Base-by-base conservation (phyloP, 2,797 vertebrate species). In the Tauraco hartlaubi region DNA sequence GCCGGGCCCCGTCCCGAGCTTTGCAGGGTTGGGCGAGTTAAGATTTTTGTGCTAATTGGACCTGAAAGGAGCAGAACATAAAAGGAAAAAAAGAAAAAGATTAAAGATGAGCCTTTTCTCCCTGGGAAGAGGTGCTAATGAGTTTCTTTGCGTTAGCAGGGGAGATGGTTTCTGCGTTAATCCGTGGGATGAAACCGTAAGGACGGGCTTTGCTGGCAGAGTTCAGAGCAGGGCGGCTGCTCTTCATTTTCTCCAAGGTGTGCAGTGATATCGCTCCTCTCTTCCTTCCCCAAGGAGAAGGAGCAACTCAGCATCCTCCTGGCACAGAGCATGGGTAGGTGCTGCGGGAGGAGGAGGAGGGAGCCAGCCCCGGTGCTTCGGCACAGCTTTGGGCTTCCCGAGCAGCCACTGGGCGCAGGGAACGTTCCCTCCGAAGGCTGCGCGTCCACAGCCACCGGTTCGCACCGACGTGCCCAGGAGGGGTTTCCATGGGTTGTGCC, bases 81-180 rank as follows among this genome's bases (percentile, higher is more conserved):
- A 91, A 85, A 73, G 71, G 39, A 41, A 41, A 41, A 41, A 41
- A 41, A 26, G 35, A 55, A 76, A 66, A 72, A 21, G 66, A 72
- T 19, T 22, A 39, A 58, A 66, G 61, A 22, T 15, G 75, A 91
- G 61, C 26, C 20, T 72, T 35, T 69, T 75, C 87, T 92, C 78
- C 37, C 62, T 66, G 82, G 66, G 76, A 66, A 62, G 69, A 94
- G 54, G 94, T 67, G 75, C 85, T 97, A 94, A 92, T 77, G 85
- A 95, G 81, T 64, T 55, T 3, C 94, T 89, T 64, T 19, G 44
- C 46, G 0, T 74, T 61, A 55, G 79, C 75, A 43, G 85, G 33
- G 69, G 85, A 39, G 91, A 51, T 11, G 89, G 52, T 12, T 89
- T 46, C 72, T 44, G 90, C 1, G 13, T 12, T 63, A 8, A 44